These are phyloP conservation scores for Lasioglossum pauxillum DNA, from an alignment of 2,888 invertebrate species.

Conservation along the genomic window DNA sequence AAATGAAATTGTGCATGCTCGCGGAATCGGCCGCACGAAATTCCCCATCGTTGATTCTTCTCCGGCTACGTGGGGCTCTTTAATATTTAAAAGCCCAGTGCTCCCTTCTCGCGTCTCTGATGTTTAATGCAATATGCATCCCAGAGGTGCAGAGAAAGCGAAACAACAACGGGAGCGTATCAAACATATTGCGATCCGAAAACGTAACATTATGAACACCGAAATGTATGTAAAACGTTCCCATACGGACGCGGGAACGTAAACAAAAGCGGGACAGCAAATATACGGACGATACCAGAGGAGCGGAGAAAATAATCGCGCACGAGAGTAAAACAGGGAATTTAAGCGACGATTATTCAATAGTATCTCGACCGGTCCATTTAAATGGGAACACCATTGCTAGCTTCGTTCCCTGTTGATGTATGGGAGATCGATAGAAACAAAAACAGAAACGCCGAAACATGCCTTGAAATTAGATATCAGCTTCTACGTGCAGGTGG, in stretches of 20 bases:
- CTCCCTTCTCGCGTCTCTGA: not conserved
- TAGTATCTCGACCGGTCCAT: not conserved
- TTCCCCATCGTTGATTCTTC: constrained; percentile 19
- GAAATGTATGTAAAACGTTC: constrained; percentile 6
- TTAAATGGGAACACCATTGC: not conserved
- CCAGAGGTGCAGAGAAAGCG: not conserved
- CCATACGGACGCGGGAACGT: not conserved
- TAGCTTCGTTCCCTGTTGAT: not conserved
- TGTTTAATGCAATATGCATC: constrained; percentile 44
- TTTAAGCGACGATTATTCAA: constrained; percentile 5
- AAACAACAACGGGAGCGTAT: constrained; percentile 21
- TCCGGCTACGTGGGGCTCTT: not conserved
- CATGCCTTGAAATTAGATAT: not conserved
- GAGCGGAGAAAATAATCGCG: constrained; percentile 12
- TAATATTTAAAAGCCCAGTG: constrained; percentile 34
- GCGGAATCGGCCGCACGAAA: not conserved
- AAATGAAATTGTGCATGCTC: not conserved
- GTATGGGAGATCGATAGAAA: not conserved
- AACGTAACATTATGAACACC: constrained; percentile 20
- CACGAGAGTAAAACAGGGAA: not conserved
- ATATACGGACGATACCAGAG: not conserved
- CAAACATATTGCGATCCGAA: constrained; percentile 22
- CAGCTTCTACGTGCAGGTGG: not conserved
- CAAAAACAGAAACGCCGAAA: not conserved
- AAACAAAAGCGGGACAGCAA: not conserved